Evolutionary conservation across 1,140 invertebrate species (phyloP).

Genomic region (Drosophila santomea): DNA sequence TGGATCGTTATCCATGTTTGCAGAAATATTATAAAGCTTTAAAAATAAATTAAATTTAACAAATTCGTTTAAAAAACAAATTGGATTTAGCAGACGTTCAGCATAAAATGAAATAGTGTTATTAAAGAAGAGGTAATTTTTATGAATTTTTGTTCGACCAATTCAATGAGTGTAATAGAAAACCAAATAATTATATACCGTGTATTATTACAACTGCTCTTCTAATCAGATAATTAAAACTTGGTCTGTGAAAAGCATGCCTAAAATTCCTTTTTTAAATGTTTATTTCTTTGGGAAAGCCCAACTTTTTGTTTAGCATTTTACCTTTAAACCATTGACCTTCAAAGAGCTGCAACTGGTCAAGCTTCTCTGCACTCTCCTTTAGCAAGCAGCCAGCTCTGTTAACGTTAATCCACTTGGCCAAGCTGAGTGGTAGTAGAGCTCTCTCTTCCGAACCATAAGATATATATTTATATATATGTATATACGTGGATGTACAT

Average conservation of each 20-base stretch:
- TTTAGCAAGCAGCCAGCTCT: conserved; percentile 6
- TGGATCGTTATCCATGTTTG: background rate
- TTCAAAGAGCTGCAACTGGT: conserved; percentile 4
- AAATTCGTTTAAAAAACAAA: no score
- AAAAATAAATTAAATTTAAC: no score
- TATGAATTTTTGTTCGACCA: no score
- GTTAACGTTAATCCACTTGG: background rate
- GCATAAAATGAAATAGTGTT: no score
- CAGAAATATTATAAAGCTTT: background rate
- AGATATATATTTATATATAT: no score
- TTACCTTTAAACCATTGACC: conserved; percentile 11
- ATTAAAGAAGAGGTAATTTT: no score
- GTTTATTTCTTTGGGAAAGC: background rate
- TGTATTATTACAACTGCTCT: no score
- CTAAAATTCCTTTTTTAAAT: background rate
- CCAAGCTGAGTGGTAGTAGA: background rate
- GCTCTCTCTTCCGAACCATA: conserved; percentile 4
- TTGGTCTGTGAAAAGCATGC: no score
- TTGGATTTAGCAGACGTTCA: no score
- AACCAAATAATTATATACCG: no score
- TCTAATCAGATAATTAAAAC: no score
- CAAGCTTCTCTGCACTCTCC: conserved; percentile 3
- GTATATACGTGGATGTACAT: background rate
- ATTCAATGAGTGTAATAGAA: no score
- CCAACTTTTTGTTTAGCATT: background rate